phyloP scores from a whole-genome alignment of 1,140 invertebrate species.

The Aphelinus certus region DNA sequence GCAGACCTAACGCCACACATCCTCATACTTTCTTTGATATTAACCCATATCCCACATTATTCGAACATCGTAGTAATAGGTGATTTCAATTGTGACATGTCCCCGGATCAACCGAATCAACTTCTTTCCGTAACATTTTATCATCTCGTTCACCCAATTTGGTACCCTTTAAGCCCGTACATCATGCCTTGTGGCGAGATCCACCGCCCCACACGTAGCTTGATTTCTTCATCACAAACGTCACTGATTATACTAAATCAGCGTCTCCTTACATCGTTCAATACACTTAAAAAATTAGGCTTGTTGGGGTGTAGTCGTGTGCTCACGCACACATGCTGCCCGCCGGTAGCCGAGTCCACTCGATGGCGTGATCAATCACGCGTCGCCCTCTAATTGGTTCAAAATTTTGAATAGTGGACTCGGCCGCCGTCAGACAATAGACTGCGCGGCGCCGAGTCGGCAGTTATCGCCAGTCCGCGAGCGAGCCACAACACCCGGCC shows the following conservation, averaged over 20 bases:
- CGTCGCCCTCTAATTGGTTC: no score
- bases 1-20: neutral
- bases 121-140: no score
- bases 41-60: neutral
- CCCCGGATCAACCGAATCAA: no score
- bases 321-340: no score
- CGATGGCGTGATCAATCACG: no score
- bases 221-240: neutral
- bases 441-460: no score
- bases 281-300: neutral
- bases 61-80: neutral
- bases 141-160: neutral
- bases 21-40: neutral
- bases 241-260: neutral
- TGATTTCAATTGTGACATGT: neutral
- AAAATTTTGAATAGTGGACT: no score
- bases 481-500: no score
- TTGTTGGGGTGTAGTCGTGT: no score
- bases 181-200: neutral
- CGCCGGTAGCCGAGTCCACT: no score
- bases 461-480: no score
- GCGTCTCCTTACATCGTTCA: neutral
- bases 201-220: neutral
- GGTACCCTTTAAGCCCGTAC: neutral
- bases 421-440: no score